A percentile compares a stretch with the other conserved stretches of the same genome.
phyloP scores from a whole-genome alignment of 2,797 vertebrate genomes.

The Mus minutoides region DNA sequence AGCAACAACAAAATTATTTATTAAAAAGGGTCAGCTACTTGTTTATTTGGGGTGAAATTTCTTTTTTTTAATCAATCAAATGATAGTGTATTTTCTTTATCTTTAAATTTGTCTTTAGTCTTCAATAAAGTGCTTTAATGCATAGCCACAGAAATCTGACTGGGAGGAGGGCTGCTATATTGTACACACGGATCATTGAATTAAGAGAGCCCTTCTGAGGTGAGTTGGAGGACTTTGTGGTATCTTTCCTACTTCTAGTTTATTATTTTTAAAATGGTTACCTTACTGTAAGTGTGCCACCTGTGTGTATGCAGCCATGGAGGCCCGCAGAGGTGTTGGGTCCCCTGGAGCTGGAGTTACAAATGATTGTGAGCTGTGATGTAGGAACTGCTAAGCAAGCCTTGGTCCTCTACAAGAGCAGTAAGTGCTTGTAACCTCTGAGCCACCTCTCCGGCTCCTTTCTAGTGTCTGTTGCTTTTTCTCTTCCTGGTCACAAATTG shows the following conservation, averaged over 20 bases:
- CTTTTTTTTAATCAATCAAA: conserved; percentile 51
- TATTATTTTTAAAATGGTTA: neutral
- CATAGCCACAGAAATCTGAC: neutral
- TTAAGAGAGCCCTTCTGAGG: neutral
- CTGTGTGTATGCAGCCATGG: neutral
- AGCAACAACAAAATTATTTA: neutral
- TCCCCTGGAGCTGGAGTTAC: neutral
- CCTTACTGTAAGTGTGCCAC: neutral
- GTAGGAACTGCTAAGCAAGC: neutral
- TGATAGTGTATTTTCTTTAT: neutral
- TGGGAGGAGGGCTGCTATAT: neutral
- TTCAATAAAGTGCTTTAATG: neutral
- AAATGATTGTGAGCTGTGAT: neutral
- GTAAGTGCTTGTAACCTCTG: too few relatives aligned
- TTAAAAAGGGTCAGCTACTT: conserved; percentile 7
- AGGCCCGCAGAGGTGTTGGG: neutral
- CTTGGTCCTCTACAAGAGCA: neutral
- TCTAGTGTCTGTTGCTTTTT: neutral
- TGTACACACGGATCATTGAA: neutral
- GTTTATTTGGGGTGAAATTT: conserved; percentile 49
- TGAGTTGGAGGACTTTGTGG: neutral
- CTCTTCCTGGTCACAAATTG: conserved; percentile 19
- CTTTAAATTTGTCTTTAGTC: neutral
- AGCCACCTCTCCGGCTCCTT: neutral
- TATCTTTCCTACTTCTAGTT: neutral